These are phyloP conservation scores for Anneissia japonica DNA, from an alignment of 35 echinoderm and acorn worm species.

Conservation along the genomic window DNA sequence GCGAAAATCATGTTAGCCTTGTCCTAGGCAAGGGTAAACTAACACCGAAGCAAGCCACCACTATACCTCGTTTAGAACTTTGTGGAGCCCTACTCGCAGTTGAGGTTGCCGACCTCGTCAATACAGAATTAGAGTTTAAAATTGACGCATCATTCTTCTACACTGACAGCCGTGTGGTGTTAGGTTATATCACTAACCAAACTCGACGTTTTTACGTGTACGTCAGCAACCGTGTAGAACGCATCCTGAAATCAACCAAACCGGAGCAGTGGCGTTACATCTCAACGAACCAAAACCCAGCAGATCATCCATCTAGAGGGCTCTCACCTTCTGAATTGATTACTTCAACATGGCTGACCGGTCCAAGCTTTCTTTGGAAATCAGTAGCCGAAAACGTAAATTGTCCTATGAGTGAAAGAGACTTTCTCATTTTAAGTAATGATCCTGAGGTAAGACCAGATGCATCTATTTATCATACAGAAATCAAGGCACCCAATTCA, in stretches of 20 bases:
- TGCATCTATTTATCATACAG: neutral
- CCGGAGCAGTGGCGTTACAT: constrained; percentile 55
- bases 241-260: constrained; percentile 34
- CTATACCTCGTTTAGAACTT: constrained; percentile 2
- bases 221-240: constrained; percentile 46
- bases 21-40: neutral
- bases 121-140: neutral
- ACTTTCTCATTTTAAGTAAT: neutral
- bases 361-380: constrained; percentile 46
- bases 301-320: constrained; percentile 62
- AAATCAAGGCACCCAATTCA: neutral
- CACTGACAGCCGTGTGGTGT: neutral
- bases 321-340: constrained; percentile 3
- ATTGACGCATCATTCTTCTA: neutral
- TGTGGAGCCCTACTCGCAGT: neutral
- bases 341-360: constrained; percentile 18
- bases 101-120: neutral
- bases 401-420: neutral
- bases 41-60: neutral
- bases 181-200: neutral
- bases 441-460: constrained; percentile 5
- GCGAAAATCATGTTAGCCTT: neutral
- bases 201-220: constrained; percentile 46
- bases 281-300: constrained; percentile 44
- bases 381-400: neutral